Conservation (phyloP, 2,113 vertebrate genomes). For the Notarius lentiginosus region DNA sequence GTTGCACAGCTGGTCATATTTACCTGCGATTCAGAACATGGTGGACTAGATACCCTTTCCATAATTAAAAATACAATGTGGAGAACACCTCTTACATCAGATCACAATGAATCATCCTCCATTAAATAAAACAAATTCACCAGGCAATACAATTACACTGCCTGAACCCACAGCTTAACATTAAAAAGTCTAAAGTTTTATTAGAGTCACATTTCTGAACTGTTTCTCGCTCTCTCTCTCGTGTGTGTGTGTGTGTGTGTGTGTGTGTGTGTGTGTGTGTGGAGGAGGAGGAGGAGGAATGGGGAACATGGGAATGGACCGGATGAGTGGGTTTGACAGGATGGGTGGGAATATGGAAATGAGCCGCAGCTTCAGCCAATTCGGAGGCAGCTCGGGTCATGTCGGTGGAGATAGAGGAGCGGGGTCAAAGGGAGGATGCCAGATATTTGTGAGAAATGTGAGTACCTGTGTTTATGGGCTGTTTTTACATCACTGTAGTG, state of each 20-base stretch:
- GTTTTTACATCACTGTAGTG: not conserved
- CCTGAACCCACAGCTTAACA: not conserved
- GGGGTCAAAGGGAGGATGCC: conserved; percentile 89
- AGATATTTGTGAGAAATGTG: conserved; percentile 99
- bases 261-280: conserved; percentile 33
- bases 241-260: conserved; percentile 33
- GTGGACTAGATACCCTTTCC: not conserved
- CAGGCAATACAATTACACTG: not conserved
- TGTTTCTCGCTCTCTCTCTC: too few relatives aligned
- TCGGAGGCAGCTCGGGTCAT: conserved; percentile 69
- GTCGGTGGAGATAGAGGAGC: conserved; percentile 84
- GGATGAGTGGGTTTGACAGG: conserved; percentile 90
- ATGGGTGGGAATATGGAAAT: conserved; percentile 90
- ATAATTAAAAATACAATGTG: not conserved
- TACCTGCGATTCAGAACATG: not conserved
- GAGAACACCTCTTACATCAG: not conserved
- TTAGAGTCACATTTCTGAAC: not conserved
- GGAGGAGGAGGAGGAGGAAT: too few relatives aligned
- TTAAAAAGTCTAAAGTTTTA: not conserved
- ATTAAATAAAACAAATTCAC: too few relatives aligned
- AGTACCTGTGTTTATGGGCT: conserved; percentile 53
- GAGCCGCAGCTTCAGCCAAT: conserved; percentile 84
- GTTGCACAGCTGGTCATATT: not conserved
- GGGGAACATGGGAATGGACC: conserved; percentile 87
- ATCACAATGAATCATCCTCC: too few relatives aligned